Base-by-base conservation (phyloP, 2,797 vertebrate species). In the Oryzias dopingdopingensis region DNA sequence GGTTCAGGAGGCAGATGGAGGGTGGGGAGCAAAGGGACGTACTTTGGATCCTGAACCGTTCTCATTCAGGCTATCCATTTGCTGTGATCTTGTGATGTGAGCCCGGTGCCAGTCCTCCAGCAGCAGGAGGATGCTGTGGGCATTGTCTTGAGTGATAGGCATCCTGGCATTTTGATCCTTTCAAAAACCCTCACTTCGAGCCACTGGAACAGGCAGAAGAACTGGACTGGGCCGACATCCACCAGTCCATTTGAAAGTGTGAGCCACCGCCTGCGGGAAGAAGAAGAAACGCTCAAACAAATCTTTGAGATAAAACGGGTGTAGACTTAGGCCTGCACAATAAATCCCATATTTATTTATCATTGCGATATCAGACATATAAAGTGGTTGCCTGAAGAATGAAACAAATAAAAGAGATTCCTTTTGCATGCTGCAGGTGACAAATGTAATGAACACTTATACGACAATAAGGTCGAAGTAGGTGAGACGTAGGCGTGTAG, bases 141-240 rank as follows among this genome's bases (percentile, higher is more conserved):
- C 95, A 67, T 98, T 98, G 90, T 98, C 95, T 84, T 96, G 94
- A 14, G 96, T 98, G 87, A 98, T 96, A 75, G 96, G 96, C 96
- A 98, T 98, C 54, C 86, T 93, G 69, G 82, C 92, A 93, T 97
- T 89, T 92, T 86, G 70, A 75, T 77, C 66, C 68, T 37, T 13
- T 56, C 58, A 24, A 18, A 20, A 51, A 59, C 52, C 45, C 61
- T 81, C 54, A 72, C 54, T 49, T 49, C 54, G 32, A 59, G 57
- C 50, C 20, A 67, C 32, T 62, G 42, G 49, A 67, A 59, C 59
- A 52, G 46, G 67, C 14, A n/a, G 29, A 41, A 12, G 32, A 37
- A 37, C 32, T 37, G 32, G 32, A 37, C 29, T 10, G 29, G 59
- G 23, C 26, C 7, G 24, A 43, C 6, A n/a, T 62, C 65, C 58